Evolutionary conservation across 2,888 invertebrate species (phyloP).

Genomic region (Galerucella nymphaeae): DNA sequence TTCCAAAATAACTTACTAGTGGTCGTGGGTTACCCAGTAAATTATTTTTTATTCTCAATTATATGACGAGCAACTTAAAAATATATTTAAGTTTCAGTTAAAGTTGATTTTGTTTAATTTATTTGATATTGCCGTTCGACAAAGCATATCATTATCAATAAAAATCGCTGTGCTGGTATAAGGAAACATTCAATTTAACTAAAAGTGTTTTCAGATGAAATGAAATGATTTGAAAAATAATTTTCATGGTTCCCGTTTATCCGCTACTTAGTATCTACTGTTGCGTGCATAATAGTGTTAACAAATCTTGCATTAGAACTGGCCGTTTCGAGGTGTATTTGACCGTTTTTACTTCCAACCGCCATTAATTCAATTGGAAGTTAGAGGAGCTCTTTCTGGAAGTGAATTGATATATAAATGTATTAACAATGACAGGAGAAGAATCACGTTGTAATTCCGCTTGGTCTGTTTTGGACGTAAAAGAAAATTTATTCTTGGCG

Average conservation of each 20-base stretch:
- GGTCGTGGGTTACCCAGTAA: too few species aligned
- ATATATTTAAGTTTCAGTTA: too few species aligned
- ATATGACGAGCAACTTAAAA: too few species aligned
- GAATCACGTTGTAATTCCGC: conserved; percentile 45
- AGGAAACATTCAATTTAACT: neutral
- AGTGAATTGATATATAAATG: conserved; percentile 54
- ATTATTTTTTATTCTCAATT: too few species aligned
- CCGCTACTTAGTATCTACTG: conserved; percentile 3
- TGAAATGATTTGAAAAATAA: conserved; percentile 1
- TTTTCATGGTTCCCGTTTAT: neutral
- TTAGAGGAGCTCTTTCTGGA: conserved; percentile 44
- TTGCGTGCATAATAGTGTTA: conserved; percentile 12
- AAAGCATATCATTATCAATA: neutral
- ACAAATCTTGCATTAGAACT: conserved; percentile 12
- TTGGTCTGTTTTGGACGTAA: conserved; percentile 18
- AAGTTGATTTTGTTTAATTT: too few species aligned
- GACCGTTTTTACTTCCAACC: conserved; percentile 49
- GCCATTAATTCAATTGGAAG: conserved; percentile 50
- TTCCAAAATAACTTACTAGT: too few species aligned
- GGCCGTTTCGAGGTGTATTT: conserved; percentile 41
- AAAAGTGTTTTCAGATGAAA: neutral
- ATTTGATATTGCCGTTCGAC: too few species aligned
- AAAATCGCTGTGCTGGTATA: neutral
- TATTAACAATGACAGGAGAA: conserved; percentile 49
- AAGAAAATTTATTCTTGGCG: conserved; percentile 36